Percentiles rank a stretch among this genome's conserved stretches.
Conservation (phyloP, 2,113 vertebrate genomes). For the Lepisosteus osseus region DNA sequence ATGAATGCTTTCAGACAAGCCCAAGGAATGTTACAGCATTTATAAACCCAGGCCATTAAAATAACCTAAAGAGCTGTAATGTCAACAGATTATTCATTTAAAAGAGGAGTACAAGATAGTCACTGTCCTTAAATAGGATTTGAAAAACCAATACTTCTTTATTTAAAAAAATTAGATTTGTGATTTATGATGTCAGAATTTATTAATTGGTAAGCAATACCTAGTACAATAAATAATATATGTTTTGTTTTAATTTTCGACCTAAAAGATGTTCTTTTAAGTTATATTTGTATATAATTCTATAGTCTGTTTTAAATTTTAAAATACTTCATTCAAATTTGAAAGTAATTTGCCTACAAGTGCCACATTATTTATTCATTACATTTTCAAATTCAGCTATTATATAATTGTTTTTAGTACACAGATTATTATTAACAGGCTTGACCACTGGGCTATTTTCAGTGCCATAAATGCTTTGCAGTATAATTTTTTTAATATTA, state of each 20-base stretch:
- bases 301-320: background rate
- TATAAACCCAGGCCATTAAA: too few relatives aligned
- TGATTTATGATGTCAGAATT: too few relatives aligned
- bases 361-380: conserved; percentile 13
- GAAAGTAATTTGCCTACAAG: conserved; percentile 10
- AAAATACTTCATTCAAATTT: conserved; percentile 19
- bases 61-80: too few relatives aligned
- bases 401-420: background rate
- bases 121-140: background rate
- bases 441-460: background rate
- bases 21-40: too few relatives aligned
- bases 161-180: too few relatives aligned
- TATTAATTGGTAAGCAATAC: background rate
- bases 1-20: too few relatives aligned
- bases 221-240: background rate
- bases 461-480: too few relatives aligned
- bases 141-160: too few relatives aligned
- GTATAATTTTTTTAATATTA: too few relatives aligned
- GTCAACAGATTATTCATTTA: background rate
- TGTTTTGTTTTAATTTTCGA: background rate
- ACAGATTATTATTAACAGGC: conserved; percentile 7
- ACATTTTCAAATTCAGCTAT: conserved; percentile 23
- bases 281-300: background rate
- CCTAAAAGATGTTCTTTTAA: background rate
- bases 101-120: background rate